Conservation (phyloP, 1,140 invertebrate species). For the Macrostomum lignano region DNA sequence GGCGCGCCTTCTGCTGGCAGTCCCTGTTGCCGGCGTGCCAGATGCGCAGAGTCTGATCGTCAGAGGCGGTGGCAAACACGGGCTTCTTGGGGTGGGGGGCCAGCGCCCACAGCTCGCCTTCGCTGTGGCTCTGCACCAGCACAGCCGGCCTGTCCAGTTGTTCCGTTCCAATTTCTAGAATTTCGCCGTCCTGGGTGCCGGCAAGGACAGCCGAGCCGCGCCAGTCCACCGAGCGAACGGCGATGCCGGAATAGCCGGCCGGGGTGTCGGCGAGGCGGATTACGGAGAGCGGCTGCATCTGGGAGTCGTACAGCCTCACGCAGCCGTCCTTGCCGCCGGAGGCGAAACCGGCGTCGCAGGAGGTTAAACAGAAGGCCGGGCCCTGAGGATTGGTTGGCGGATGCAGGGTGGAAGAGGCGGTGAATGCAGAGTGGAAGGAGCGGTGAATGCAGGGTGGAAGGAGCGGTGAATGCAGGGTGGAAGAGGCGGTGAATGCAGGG, state of each 20-base stretch:
- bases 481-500: too few species aligned
- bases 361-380: conserved; percentile 1
- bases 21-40: conserved; percentile 20
- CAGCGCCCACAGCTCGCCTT: conserved; percentile 25
- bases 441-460: too few species aligned
- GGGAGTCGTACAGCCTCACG: conserved; percentile 18
- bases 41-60: conserved; percentile 14
- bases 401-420: too few species aligned
- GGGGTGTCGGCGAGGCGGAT: conserved; percentile 15
- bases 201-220: too few species aligned
- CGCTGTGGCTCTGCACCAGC: conserved; percentile 19
- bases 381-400: neutral
- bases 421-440: too few species aligned
- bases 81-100: conserved; percentile 17
- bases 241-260: conserved; percentile 16
- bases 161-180: conserved; percentile 22
- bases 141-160: conserved; percentile 15
- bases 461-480: too few species aligned
- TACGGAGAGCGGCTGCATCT: conserved; percentile 17
- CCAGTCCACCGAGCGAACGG: neutral
- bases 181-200: conserved; percentile 20
- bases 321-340: conserved; percentile 23
- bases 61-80: conserved; percentile 21
- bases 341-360: conserved; percentile 14
- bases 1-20: conserved; percentile 15